phyloP scores from a whole-genome alignment of 1,140 invertebrate species.

The Drosophila kikkawai region DNA sequence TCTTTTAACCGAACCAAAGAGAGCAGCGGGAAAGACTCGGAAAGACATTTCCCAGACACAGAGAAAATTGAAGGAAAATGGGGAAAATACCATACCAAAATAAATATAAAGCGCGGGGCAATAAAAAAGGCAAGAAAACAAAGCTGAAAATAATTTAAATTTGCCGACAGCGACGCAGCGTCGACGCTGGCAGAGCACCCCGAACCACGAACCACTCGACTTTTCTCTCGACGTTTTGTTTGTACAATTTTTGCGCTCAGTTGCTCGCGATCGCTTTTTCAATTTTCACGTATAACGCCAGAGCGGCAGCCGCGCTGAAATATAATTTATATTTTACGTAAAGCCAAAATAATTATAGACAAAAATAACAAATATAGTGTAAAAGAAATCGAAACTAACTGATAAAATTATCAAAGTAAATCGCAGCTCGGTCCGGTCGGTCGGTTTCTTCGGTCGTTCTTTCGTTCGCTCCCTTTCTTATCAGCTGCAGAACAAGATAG shows the following conservation, averaged over 20 bases:
- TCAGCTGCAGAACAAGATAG: conserved; percentile 43
- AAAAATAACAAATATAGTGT: conserved; percentile 19
- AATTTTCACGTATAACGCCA: conserved; percentile 76
- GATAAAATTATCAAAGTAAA: conserved; percentile 50
- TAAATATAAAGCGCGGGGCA: conserved; percentile 62
- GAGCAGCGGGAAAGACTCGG: conserved; percentile 11
- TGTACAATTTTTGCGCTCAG: conserved; percentile 81
- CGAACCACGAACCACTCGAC: conserved; percentile 16
- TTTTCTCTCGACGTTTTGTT: conserved; percentile 62
- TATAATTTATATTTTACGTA: conserved; percentile 22
- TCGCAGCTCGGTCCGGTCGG: conserved; percentile 8
- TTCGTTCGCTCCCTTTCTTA: conserved; percentile 24
- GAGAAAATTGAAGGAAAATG: conserved; percentile 41
- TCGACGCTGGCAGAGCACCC: conserved; percentile 33
- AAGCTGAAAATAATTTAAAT: conserved; percentile 82
- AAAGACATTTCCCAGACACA: conserved; percentile 50
- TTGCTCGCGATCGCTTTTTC: conserved; percentile 83
- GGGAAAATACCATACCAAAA: conserved; percentile 71
- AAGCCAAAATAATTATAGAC: conserved; percentile 21
- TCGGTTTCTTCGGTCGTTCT: conserved; percentile 8
- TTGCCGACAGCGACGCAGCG: conserved; percentile 51
- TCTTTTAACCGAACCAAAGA: background rate
- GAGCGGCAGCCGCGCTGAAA: conserved; percentile 26
- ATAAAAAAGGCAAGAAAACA: conserved; percentile 74
- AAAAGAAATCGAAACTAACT: conserved; percentile 55